Evolutionary conservation across 2,888 invertebrate species (phyloP).

Genomic region (Sipunculus nudus): DNA sequence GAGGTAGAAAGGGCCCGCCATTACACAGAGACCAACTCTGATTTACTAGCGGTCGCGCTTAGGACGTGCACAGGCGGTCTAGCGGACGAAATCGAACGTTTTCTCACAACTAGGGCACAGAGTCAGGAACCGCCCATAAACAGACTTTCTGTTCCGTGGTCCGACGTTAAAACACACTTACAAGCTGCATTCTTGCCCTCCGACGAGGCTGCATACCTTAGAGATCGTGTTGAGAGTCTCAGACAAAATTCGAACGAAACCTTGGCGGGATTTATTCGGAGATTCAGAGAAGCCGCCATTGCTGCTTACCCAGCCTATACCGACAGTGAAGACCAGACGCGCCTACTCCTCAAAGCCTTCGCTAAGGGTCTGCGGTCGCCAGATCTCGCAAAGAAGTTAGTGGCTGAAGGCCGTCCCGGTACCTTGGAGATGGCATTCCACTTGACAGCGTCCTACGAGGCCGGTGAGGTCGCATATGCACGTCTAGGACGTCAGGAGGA

Average conservation of each 20-base stretch:
- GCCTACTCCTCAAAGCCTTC: slow-evolving; percentile 2
- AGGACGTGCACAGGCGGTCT: no score
- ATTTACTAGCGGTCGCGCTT: no score
- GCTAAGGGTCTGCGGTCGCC: not conserved
- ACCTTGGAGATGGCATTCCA: not conserved
- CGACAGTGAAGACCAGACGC: slow-evolving; percentile 3
- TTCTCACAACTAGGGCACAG: no score
- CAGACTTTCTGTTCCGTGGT: slow-evolving; percentile 4
- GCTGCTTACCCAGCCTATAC: slow-evolving; percentile 5
- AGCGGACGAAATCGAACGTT: no score
- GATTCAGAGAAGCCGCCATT: slow-evolving; percentile 8
- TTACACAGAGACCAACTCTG: no score
- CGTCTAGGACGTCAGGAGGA: not conserved
- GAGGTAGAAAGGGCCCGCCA: no score
- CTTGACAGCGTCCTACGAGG: not conserved
- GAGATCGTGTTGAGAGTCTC: not conserved
- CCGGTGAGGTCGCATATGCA: not conserved
- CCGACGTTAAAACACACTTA: not conserved
- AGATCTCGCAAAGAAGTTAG: not conserved
- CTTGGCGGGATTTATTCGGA: not conserved
- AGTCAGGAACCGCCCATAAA: no score
- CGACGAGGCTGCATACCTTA: slow-evolving; percentile 8
- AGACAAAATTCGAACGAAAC: not conserved
- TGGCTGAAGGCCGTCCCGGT: slow-evolving; percentile 1
- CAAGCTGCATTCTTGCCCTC: not conserved